phyloP scores from a whole-genome alignment of 2,888 invertebrate genomes.

The Andrena fulva region DNA sequence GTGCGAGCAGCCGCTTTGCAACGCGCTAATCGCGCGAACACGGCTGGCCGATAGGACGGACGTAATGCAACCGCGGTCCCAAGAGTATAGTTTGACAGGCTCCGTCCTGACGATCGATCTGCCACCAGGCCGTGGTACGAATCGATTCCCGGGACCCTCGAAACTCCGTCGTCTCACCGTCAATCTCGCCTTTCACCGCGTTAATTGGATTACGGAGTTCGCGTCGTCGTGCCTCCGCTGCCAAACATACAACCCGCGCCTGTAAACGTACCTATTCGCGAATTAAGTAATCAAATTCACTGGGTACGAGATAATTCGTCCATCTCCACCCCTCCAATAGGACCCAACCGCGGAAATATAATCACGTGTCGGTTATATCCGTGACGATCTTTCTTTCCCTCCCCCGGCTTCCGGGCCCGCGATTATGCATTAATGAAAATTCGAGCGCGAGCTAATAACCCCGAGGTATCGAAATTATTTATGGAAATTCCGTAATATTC shows the following conservation, averaged over 20 bases:
- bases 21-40: slow-evolving; percentile 65
- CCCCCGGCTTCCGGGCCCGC: not conserved
- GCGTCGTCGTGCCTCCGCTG: slow-evolving; percentile 37
- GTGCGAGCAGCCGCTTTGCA: slow-evolving; percentile 50
- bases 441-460: slow-evolving; percentile 22
- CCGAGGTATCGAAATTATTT: slow-evolving; percentile 30
- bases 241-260: slow-evolving; percentile 18
- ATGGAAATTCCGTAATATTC: slow-evolving; percentile 19
- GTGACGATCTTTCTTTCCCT: slow-evolving; percentile 8
- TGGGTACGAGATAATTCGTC: slow-evolving; percentile 21
- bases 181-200: slow-evolving; percentile 72
- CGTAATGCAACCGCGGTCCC: slow-evolving; percentile 65
- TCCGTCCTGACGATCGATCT: slow-evolving; percentile 65
- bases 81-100: slow-evolving; percentile 66
- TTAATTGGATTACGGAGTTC: slow-evolving; percentile 72
- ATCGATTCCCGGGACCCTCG: slow-evolving; percentile 62
- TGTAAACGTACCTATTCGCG: slow-evolving; percentile 48
- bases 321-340: not conserved
- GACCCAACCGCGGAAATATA: not conserved
- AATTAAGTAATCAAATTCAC: slow-evolving; percentile 49
- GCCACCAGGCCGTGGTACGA: slow-evolving; percentile 47
- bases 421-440: slow-evolving; percentile 33
- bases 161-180: slow-evolving; percentile 71
- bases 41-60: slow-evolving; percentile 52
- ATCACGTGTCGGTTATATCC: slow-evolving; percentile 9